Base-by-base conservation (phyloP, 2,888 invertebrate species). In the Aspidiotus destructor region DNA sequence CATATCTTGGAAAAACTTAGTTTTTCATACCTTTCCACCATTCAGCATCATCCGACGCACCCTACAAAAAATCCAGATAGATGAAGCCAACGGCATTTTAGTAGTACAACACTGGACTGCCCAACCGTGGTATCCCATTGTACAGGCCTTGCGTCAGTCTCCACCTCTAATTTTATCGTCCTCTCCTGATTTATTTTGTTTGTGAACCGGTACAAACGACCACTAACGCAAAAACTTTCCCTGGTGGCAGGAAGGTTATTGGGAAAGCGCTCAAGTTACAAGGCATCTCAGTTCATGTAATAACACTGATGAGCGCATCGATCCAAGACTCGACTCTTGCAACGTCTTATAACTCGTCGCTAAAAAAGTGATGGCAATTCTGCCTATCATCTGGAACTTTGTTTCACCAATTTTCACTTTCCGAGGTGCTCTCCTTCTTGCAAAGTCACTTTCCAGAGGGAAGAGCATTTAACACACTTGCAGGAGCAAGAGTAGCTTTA, bases 81-180 rank as follows among this genome's bases (percentile, higher is more conserved):
- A n/a, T n/a, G n/a, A n/a, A n/a, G n/a, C n/a, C n/a, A n/a, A n/a
- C n/a, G n/a, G n/a, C n/a, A n/a, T 55, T n/a, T 10, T 55, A 8
- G 55, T 55, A n/a, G 15, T 55, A 8, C 55, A 10, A 8, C 15
- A 10, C 48, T 44, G 48, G 48, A 8, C 8, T 10, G 16, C 10
- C 8, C 55, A 55, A 55, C 55, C 55, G 9, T 55, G 55, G 55
- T 55, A 10, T 15, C 55, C 55, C 55, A 8, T n/a, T n/a, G 9
- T 55, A 8, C 8, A n/a, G 55, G 16, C n/a, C n/a, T n/a, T n/a
- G n/a, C n/a, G n/a, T n/a, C n/a, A n/a, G n/a, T n/a, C n/a, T n/a
- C n/a, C n/a, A n/a, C n/a, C n/a, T n/a, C n/a, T n/a, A n/a, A n/a
- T n/a, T n/a, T n/a, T n/a, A n/a, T n/a, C n/a, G n/a, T n/a, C n/a